Base-by-base conservation (phyloP, 2,113 vertebrate species). In the Campylomormyrus numenius region DNA sequence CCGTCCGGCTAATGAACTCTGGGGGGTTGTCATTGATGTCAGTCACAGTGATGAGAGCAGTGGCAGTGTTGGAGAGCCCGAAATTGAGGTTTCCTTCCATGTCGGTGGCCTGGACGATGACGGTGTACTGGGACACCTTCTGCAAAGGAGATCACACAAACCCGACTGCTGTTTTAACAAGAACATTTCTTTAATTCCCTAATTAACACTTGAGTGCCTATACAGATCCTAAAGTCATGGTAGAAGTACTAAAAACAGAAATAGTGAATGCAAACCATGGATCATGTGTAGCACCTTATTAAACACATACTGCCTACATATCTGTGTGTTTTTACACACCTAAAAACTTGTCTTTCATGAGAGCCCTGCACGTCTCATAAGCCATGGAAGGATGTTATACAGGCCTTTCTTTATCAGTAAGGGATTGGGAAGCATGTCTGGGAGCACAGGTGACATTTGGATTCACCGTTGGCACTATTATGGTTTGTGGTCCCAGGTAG, bases 81-180 rank as follows among this genome's bases (percentile, higher is more conserved):
- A 98, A 98, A 96, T 98, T 98, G 0, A 98, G 96, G 88, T 98
- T 99, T 11, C 98, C 98, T 92, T 99, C 98, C 98, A 99, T 99
- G 93, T 99, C 98, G 0, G 98, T 99, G 91, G 98, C 98, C 93
- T 99, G 97, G 50, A 99, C 92, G 2, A 98, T 98, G 93, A 99
- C 97, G 1, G 97, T 97, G 80, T 99, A 99, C 95, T 98, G 98
- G 91, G 98, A 97, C 90, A 99, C 98, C 97, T 98, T 98, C 98
- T 98, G 94, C 90, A 91, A 88, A n/a, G 50, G 62, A 88, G 53
- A 80, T 10, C 15, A 89, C 70, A 89, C 11, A 74, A 15, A 66
- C 24, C 24, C 24, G n/a, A 27, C 35, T 27, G 80, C 45, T 19
- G 58, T 84, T 84, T 84, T 84, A 84, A 46, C 15, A 9, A 84